Base-by-base conservation (phyloP, 2,888 invertebrate genomes). In the Drosophila sordidula region DNA sequence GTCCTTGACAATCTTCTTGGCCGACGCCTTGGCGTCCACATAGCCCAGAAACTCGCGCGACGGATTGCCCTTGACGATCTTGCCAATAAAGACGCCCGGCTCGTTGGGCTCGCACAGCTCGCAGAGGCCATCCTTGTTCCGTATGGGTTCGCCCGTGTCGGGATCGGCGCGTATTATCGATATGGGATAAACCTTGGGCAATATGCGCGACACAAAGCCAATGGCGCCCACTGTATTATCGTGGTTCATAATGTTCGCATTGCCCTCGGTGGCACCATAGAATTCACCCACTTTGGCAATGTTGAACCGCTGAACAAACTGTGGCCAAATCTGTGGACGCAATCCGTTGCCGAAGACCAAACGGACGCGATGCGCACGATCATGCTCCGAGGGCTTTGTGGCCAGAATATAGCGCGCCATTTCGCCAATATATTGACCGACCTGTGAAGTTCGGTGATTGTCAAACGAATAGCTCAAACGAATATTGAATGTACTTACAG, bases 261-360 rank as follows among this genome's bases (percentile, higher is more conserved):
- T 99, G 78, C 98, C 98, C 93, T 99, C 99, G 0, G 98, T 99
- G 3, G 98, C 98, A 0, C 98, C 99, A 90, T 99, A 99, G 92
- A 99, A 97, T 92, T 99, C 99, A 5, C 96, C 95, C 41, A 99
- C 96, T 77, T 94, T 93, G 55, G 95, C 93, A 56, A 99, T 96
- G 62, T 95, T 95, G 90, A 98, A 98, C 57, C 98, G 94, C 25
- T 95, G 94, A 14, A 97, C 94, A 90, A 99, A 98, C 79, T 97
- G 95, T 3, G 93, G 93, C 99, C 99, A 99, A 80, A 99, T 97
- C 93, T 94, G 94, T 2, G 98, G 97, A 72, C 98, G 93, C 67
- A 99, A 93, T 0, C 99, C 99, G 91, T 99, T 99, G 45, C 99
- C 99, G 91, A 95, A 98, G 83, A 98, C 95, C 61, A 97, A 92